Evolutionary conservation across 2,888 invertebrate species (phyloP).

Genomic region (Spialia ferax): DNA sequence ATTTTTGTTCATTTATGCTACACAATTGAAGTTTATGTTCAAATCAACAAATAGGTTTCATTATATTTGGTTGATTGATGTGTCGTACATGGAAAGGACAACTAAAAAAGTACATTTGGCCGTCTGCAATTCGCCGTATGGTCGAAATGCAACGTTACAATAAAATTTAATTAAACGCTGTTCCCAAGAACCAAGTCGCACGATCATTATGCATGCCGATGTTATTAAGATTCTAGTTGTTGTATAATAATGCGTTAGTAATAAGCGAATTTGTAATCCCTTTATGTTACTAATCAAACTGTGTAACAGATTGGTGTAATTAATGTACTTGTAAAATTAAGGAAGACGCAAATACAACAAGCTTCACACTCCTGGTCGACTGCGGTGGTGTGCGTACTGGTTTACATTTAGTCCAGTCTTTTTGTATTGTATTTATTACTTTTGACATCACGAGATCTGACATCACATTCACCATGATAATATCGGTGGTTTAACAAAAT

Average conservation of each 20-base stretch:
- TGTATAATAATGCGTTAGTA: constrained; percentile 40
- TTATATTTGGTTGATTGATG: not conserved
- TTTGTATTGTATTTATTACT: constrained; percentile 17
- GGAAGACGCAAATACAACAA: constrained; percentile 86
- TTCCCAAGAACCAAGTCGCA: constrained; percentile 28
- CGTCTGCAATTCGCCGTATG: not conserved
- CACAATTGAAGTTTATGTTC: constrained; percentile 14
- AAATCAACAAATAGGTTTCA: not conserved
- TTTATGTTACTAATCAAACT: constrained; percentile 47
- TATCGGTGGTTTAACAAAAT: not conserved
- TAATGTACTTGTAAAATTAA: constrained; percentile 64
- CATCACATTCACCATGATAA: no score
- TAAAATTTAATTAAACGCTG: not conserved
- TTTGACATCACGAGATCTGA: not conserved
- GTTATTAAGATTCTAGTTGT: constrained; percentile 20
- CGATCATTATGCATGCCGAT: constrained; percentile 28
- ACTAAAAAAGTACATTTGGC: not conserved
- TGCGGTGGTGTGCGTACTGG: constrained; percentile 73
- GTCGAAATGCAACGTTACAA: not conserved
- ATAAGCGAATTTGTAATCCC: constrained; percentile 47
- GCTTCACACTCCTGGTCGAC: constrained; percentile 69
- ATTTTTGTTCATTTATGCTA: not conserved
- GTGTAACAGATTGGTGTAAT: constrained; percentile 56
- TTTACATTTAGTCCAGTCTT: constrained; percentile 82
- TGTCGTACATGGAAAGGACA: no score